Evolutionary conservation across 1,140 invertebrate species (phyloP).

Genomic region (Frieseomelitta varia): DNA sequence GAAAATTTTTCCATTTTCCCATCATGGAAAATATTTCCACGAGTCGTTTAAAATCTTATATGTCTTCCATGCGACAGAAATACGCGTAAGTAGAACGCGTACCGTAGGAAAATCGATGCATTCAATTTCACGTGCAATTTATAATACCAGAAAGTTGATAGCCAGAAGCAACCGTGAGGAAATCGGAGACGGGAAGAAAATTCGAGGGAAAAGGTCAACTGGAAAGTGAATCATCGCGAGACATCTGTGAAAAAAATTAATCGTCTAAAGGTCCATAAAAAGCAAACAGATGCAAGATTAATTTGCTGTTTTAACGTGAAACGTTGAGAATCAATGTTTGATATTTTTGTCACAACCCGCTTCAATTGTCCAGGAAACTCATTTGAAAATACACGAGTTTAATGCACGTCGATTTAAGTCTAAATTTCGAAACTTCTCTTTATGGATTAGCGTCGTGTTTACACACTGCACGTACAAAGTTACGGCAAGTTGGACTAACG

Average conservation of each 20-base stretch:
- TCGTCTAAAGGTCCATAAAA: too few species aligned
- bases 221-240: neutral
- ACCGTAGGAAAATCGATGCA: slow-evolving; percentile 49
- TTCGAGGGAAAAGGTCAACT: neutral
- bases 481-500: too few species aligned
- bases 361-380: neutral
- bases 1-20: neutral
- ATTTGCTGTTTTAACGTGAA: too few species aligned
- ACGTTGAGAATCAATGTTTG: too few species aligned
- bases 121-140: slow-evolving; percentile 62
- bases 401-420: too few species aligned
- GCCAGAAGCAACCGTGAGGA: slow-evolving; percentile 10
- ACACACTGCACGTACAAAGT: too few species aligned
- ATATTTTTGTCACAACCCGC: too few species aligned
- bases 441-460: too few species aligned
- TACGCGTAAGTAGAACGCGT: slow-evolving; percentile 2
- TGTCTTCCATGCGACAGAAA: neutral
- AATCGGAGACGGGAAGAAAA: slow-evolving; percentile 5
- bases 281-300: neutral
- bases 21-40: neutral
- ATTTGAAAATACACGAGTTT: neutral
- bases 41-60: neutral
- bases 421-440: too few species aligned
- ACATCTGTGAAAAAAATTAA: neutral
- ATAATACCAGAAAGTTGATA: slow-evolving; percentile 45